A percentile compares a stretch with the other conserved stretches of the same genome.
phyloP scores from a whole-genome alignment of 2,888 invertebrate species.

The Spodoptera picta region DNA sequence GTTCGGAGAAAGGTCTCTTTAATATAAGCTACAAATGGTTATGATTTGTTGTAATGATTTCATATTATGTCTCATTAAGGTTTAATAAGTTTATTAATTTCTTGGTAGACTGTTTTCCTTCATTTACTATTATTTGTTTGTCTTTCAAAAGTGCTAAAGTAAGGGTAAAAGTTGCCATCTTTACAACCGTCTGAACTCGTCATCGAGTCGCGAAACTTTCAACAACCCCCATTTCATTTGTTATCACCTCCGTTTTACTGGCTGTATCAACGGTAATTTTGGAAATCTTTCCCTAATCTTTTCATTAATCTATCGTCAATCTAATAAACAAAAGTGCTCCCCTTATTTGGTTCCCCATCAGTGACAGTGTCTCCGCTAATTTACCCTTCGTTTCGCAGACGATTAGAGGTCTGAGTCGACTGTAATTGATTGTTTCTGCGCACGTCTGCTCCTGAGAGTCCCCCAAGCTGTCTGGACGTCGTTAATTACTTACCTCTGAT shows the following conservation, averaged over 20 bases:
- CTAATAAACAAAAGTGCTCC: conserved; percentile 34
- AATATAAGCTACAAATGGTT: background rate
- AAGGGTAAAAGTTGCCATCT: background rate
- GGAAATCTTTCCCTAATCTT: conserved; percentile 42
- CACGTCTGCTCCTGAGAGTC: conserved; percentile 52
- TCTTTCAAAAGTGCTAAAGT: too few relatives aligned
- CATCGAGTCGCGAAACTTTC: conserved; percentile 1
- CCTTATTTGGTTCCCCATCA: conserved; percentile 55
- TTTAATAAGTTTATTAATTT: too few relatives aligned
- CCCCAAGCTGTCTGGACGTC: conserved; percentile 30
- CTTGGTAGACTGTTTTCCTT: too few relatives aligned
- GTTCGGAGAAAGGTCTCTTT: conserved; percentile 14
- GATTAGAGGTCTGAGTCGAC: conserved; percentile 61
- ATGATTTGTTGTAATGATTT: too few relatives aligned
- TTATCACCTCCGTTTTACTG: conserved; percentile 14
- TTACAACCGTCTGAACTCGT: background rate
- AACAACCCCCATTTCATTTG: conserved; percentile 16
- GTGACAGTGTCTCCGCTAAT: conserved; percentile 70
- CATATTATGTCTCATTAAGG: too few relatives aligned
- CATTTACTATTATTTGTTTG: too few relatives aligned
- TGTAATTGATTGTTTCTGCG: conserved; percentile 65
- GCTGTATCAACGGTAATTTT: conserved; percentile 6
- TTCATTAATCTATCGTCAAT: conserved; percentile 50
- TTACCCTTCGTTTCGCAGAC: conserved; percentile 61
- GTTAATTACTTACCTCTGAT: conserved; percentile 42